Evolutionary conservation across 2,888 invertebrate species (phyloP).

Genomic region (Himalopsyche kuldschensis): DNA sequence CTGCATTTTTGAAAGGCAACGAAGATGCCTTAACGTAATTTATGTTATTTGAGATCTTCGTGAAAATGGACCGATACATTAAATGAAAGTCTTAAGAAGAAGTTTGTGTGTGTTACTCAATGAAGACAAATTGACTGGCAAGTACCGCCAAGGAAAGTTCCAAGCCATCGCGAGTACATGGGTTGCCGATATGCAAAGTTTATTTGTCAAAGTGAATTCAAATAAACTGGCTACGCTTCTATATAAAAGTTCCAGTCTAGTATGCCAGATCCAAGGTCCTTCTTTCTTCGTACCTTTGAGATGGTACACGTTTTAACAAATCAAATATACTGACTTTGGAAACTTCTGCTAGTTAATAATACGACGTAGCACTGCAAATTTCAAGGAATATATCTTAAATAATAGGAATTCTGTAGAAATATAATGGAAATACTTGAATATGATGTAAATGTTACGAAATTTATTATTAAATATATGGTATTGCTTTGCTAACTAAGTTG

Average conservation of each 20-base stretch:
- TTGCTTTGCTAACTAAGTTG: too few relatives aligned
- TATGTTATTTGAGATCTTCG: background rate
- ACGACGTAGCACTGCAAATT: background rate
- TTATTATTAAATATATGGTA: too few relatives aligned
- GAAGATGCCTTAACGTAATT: too few relatives aligned
- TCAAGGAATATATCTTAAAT: background rate
- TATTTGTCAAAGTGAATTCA: slow-evolving; percentile 14
- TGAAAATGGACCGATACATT: background rate
- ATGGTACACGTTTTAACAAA: background rate
- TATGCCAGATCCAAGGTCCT: background rate
- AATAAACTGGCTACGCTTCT: slow-evolving; percentile 11
- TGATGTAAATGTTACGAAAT: too few relatives aligned
- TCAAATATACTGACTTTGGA: background rate
- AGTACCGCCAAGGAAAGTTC: background rate
- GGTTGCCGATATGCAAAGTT: background rate
- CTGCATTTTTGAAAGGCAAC: too few relatives aligned
- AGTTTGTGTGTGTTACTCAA: background rate
- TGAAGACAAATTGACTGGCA: background rate
- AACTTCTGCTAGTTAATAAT: background rate
- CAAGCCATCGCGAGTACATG: background rate
- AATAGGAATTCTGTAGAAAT: too few relatives aligned
- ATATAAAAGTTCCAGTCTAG: background rate
- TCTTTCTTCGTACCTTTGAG: background rate
- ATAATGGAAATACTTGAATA: too few relatives aligned
- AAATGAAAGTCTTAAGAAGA: background rate